Conservation (phyloP, 2,113 vertebrate genomes). For the Heteronetta atricapilla region DNA sequence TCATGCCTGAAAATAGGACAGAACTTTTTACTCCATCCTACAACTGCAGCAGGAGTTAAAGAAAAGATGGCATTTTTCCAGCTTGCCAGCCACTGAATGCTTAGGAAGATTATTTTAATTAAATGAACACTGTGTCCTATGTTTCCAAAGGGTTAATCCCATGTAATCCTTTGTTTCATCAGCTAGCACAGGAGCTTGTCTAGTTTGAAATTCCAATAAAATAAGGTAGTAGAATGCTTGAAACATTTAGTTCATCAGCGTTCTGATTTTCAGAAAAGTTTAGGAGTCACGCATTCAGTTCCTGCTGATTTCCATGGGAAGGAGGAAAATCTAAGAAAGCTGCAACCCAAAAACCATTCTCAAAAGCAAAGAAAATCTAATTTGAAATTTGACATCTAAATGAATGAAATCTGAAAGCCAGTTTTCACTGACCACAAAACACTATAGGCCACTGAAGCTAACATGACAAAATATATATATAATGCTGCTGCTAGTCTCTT, state of each 20-base stretch:
- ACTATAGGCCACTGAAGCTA: not conserved
- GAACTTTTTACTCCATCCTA: not conserved
- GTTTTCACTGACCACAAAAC: not conserved
- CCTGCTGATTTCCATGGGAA: not conserved
- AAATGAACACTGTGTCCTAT: not conserved
- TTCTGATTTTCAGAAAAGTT: not conserved
- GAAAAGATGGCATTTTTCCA: not conserved
- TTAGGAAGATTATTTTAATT: slow-evolving; percentile 49
- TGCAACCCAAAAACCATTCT: not conserved
- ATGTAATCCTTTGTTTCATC: not conserved
- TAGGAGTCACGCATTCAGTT: not conserved
- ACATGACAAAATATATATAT: fast-evolving
- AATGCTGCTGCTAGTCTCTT: not conserved
- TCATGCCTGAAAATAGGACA: not conserved
- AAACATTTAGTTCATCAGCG: not conserved
- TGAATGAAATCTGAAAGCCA: not conserved
- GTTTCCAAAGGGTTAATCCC: slow-evolving; percentile 43
- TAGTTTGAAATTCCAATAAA: not conserved
- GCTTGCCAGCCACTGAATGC: not conserved
- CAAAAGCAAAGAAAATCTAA: not conserved
- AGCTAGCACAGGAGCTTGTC: not conserved
- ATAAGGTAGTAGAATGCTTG: not conserved
- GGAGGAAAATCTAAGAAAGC: not conserved
- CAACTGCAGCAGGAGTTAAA: not conserved
- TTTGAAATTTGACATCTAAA: not conserved